Conservation (phyloP, 1,140 invertebrate species). For the Diachasmimorpha longicaudata region DNA sequence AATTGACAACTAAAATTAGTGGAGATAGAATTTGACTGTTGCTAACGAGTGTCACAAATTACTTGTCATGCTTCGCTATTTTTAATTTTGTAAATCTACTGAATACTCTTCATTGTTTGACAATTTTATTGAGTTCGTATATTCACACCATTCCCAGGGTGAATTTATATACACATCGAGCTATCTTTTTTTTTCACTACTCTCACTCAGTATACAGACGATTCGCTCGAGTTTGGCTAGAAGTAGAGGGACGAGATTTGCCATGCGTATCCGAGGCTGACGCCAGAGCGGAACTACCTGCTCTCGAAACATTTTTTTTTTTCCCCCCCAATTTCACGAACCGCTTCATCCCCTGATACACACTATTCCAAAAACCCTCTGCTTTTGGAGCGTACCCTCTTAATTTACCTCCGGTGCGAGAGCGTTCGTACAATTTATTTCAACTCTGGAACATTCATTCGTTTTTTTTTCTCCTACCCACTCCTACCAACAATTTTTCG, state of each 20-base stretch:
- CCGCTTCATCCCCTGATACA: slow-evolving; percentile 12
- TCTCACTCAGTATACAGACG: not conserved
- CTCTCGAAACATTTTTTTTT: slow-evolving; percentile 6
- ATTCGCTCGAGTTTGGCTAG: not conserved
- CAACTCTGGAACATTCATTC: not conserved
- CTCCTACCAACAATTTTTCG: not conserved
- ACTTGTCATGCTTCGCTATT: not conserved
- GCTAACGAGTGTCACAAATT: not conserved
- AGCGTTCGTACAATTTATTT: not conserved
- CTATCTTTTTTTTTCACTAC: not conserved
- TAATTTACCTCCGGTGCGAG: not conserved
- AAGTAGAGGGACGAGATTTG: slow-evolving; percentile 11
- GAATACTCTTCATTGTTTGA: not conserved
- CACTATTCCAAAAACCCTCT: not conserved
- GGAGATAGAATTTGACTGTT: too few relatives aligned
- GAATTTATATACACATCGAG: not conserved
- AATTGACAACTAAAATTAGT: too few relatives aligned
- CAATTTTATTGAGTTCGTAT: not conserved
- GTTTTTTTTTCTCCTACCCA: not conserved
- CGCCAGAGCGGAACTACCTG: not conserved
- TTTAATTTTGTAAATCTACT: not conserved
- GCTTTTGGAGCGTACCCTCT: not conserved
- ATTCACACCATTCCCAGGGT: too few relatives aligned
- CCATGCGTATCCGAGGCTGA: slow-evolving; percentile 18
- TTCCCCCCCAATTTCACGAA: slow-evolving; percentile 20